These are phyloP conservation scores for Drosophila putrida DNA, from an alignment of 2,888 invertebrate genomes.

Conservation along the genomic window DNA sequence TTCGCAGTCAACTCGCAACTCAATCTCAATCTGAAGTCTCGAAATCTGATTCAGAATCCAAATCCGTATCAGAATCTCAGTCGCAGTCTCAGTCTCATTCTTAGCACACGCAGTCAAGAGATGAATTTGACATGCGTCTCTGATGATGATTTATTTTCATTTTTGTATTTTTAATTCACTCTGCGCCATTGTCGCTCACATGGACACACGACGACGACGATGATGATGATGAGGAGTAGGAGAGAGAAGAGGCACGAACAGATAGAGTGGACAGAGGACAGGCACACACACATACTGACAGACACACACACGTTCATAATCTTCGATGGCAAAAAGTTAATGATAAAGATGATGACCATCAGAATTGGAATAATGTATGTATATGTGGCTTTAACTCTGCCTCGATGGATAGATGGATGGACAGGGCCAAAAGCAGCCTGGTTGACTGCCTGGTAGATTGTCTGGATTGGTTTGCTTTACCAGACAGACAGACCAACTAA, in stretches of 20 bases:
- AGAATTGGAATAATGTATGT: conserved; percentile 75
- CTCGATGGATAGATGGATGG: conserved; percentile 66
- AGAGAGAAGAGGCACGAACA: not conserved
- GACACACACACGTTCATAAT: conserved; percentile 50
- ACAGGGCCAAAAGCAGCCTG: conserved; percentile 30
- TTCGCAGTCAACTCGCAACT: conserved; percentile 15
- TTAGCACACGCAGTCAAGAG: conserved; percentile 64
- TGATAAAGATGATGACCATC: conserved; percentile 77
- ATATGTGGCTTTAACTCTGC: conserved; percentile 42
- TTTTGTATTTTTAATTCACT: conserved; percentile 76
- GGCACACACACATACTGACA: conserved; percentile 20
- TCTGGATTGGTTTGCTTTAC: conserved; percentile 10
- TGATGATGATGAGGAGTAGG: conserved; percentile 2
- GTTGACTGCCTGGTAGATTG: conserved; percentile 26
- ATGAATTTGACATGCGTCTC: conserved; percentile 77
- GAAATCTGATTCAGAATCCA: conserved; percentile 1
- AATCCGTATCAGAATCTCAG: conserved; percentile 27
- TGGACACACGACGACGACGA: conserved; percentile 46
- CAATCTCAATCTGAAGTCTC: conserved; percentile 16
- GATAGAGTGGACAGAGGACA: conserved; percentile 21
- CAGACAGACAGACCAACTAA: conserved; percentile 13
- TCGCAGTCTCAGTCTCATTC: conserved; percentile 14
- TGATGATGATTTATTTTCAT: conserved; percentile 77
- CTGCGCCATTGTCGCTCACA: conserved; percentile 74
- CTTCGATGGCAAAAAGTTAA: conserved; percentile 77